These are phyloP conservation scores for Alviniconcha strummeri DNA, from an alignment of 2,888 invertebrate species.

Conservation along the genomic window DNA sequence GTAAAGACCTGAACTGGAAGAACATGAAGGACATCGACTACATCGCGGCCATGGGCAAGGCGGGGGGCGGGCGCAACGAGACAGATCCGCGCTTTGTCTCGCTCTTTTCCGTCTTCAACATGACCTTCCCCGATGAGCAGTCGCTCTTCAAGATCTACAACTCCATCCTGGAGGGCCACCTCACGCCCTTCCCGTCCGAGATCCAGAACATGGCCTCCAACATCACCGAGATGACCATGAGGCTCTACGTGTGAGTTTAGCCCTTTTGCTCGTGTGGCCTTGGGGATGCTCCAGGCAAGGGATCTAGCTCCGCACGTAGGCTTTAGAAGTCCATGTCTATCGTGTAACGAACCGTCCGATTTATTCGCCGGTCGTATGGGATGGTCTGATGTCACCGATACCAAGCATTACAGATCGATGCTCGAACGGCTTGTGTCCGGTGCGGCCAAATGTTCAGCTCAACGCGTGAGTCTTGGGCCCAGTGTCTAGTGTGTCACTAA, in stretches of 20 bases:
- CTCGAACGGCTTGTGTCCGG: too few relatives aligned
- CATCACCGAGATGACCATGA: slow-evolving; percentile 86
- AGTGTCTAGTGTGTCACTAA: too few relatives aligned
- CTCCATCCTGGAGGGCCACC: slow-evolving; percentile 87
- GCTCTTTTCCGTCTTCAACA: slow-evolving; percentile 90
- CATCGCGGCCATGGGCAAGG: slow-evolving; percentile 75
- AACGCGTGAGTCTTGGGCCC: too few relatives aligned
- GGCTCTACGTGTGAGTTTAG: slow-evolving; percentile 83
- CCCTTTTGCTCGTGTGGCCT: too few relatives aligned
- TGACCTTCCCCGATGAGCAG: slow-evolving; percentile 86
- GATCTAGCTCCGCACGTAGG: too few relatives aligned
- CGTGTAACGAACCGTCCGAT: too few relatives aligned
- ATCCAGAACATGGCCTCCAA: slow-evolving; percentile 80
- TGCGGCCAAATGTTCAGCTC: too few relatives aligned
- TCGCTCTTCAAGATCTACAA: slow-evolving; percentile 88
- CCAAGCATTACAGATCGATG: too few relatives aligned
- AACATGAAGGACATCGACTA: slow-evolving; percentile 85
- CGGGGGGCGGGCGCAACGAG: slow-evolving; percentile 92
- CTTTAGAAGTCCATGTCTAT: too few relatives aligned
- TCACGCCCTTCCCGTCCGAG: slow-evolving; percentile 81
- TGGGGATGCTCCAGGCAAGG: too few relatives aligned
- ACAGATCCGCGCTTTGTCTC: slow-evolving; percentile 94
- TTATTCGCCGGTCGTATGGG: too few relatives aligned
- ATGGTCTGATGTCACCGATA: too few relatives aligned
- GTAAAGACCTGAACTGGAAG: slow-evolving; percentile 92